Evolutionary conservation across 2,888 invertebrate species (phyloP).

Genomic region (Drosophila birchii): DNA sequence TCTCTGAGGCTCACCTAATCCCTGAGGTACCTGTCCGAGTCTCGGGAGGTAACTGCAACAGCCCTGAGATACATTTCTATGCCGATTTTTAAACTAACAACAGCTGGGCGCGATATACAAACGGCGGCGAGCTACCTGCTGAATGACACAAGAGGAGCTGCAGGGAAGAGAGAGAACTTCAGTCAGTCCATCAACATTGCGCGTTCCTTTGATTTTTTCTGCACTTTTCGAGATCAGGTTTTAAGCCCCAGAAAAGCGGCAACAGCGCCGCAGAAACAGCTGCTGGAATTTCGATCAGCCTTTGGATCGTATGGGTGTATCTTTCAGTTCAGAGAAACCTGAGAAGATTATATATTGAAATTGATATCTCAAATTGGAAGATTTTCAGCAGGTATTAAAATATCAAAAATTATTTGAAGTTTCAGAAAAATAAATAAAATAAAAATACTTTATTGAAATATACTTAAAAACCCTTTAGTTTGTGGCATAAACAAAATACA

Average conservation of each 20-base stretch:
- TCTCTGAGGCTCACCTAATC: constrained; percentile 17
- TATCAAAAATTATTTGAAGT: background rate
- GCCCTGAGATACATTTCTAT: constrained; percentile 59
- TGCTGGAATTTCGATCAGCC: constrained; percentile 12
- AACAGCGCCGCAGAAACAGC: constrained; percentile 30
- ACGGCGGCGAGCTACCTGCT: no score
- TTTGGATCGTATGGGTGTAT: background rate
- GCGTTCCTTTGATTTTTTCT: constrained; percentile 33
- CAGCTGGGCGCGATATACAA: constrained; percentile 72
- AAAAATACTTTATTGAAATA: no score
- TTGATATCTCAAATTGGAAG: constrained; percentile 24
- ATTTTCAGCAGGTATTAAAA: background rate
- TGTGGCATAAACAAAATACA: background rate
- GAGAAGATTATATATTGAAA: constrained; percentile 16
- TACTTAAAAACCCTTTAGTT: background rate
- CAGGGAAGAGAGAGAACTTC: background rate
- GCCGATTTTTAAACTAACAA: constrained; percentile 50
- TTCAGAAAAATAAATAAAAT: no score
- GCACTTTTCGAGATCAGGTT: constrained; percentile 30
- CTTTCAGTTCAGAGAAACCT: constrained; percentile 10
- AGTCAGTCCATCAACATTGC: constrained; percentile 34
- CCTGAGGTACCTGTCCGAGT: constrained; percentile 50
- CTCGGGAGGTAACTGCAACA: constrained; percentile 29
- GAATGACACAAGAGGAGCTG: background rate
- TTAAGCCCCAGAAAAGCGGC: constrained; percentile 29